Percentiles rank a stretch among this genome's conserved stretches.
Conservation (phyloP, 2,113 vertebrate genomes). For the Sceloporus undulatus region DNA sequence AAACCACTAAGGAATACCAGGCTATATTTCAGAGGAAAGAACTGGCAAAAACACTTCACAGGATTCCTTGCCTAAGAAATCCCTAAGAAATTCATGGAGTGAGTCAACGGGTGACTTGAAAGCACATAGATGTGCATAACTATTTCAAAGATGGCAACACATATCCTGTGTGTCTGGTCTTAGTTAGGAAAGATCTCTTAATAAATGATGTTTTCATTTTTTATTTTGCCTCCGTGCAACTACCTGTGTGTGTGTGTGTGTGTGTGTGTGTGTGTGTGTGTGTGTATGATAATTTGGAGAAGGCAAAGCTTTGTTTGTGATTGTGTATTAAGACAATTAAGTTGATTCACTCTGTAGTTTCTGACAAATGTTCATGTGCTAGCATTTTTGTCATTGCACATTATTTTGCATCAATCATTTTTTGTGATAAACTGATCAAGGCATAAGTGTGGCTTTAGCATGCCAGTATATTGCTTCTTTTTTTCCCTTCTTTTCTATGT, state of each 20-base stretch:
- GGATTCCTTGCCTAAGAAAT: too few relatives aligned
- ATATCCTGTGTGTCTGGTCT: background rate
- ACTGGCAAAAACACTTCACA: too few relatives aligned
- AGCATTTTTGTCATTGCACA: background rate
- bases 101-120: too few relatives aligned
- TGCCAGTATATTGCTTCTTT: background rate
- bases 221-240: background rate
- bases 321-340: background rate
- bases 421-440: background rate
- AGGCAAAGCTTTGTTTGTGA: background rate
- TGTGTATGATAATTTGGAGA: background rate
- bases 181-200: background rate
- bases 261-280: background rate
- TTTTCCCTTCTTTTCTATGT: background rate
- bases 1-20: too few relatives aligned
- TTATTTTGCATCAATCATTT: background rate
- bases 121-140: background rate
- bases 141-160: background rate
- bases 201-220: background rate
- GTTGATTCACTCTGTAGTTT: background rate
- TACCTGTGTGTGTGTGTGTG: background rate
- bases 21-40: too few relatives aligned
- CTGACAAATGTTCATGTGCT: slow-evolving; percentile 18
- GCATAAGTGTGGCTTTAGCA: background rate
- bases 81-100: too few relatives aligned